A percentile compares a stretch with the other conserved stretches of the same genome.
Conservation (phyloP, 2,113 vertebrate species). For the Rhinichthys klamathensis region DNA sequence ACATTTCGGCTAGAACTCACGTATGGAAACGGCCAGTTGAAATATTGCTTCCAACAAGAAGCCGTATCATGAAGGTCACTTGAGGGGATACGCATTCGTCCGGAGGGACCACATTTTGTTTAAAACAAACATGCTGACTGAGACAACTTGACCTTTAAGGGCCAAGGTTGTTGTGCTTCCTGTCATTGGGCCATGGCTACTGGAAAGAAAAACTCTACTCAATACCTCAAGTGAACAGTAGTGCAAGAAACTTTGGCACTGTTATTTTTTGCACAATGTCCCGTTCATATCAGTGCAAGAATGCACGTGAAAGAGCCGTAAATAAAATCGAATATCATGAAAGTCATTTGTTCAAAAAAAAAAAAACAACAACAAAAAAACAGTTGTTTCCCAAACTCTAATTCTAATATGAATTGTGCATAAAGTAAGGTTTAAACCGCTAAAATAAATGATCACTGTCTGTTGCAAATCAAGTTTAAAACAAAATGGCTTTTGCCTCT, state of each 20-base stretch:
- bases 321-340: neutral
- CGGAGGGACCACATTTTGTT: slow-evolving; percentile 6
- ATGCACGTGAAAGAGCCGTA: neutral
- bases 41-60: neutral
- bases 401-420: neutral
- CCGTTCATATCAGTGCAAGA: neutral
- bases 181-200: neutral
- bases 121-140: slow-evolving; percentile 22
- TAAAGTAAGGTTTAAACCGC: no score
- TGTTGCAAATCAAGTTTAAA: neutral
- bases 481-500: neutral
- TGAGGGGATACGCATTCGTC: neutral
- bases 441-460: no score
- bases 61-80: neutral
- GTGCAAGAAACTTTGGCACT: neutral
- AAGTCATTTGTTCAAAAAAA: neutral
- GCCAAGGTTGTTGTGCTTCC: neutral
- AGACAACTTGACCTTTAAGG: slow-evolving; percentile 25
- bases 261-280: neutral
- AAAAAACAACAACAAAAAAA: neutral
- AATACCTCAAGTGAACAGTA: neutral
- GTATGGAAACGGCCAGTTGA: neutral
- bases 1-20: neutral
- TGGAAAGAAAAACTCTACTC: neutral
- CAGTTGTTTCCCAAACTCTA: neutral